These are phyloP conservation scores for Leptinotarsa haldemani DNA, from an alignment of 2,888 invertebrate species.

Conservation along the genomic window DNA sequence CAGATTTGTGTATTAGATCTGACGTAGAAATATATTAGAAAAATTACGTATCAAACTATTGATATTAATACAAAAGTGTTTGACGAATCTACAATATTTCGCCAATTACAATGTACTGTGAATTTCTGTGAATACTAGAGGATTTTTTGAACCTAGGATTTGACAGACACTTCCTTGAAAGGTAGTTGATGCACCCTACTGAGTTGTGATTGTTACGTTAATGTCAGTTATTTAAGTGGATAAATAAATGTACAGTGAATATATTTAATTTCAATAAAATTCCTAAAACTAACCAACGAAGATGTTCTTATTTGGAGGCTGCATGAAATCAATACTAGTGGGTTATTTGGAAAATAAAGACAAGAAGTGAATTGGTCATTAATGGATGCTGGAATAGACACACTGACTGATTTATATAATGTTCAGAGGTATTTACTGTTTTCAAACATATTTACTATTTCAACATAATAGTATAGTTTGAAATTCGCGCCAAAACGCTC, in stretches of 20 bases:
- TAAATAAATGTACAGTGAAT: constrained; percentile 45
- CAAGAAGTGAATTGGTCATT: too few relatives aligned
- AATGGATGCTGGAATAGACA: too few relatives aligned
- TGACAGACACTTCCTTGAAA: background rate
- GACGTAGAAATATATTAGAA: constrained; percentile 4
- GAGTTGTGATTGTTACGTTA: constrained; percentile 12
- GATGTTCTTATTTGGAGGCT: too few relatives aligned
- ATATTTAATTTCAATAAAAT: constrained; percentile 49
- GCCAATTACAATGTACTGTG: background rate
- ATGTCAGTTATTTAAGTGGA: constrained; percentile 31
- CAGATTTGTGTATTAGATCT: constrained; percentile 14
- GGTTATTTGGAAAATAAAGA: too few relatives aligned
- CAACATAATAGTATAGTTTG: too few relatives aligned
- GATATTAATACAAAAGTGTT: background rate
- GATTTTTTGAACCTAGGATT: background rate
- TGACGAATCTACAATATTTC: background rate
- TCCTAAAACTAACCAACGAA: constrained; percentile 28
- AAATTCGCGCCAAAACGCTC: too few relatives aligned
- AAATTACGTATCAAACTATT: background rate
- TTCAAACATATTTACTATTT: too few relatives aligned
- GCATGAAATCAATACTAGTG: too few relatives aligned
- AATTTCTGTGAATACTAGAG: background rate
- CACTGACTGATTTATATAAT: too few relatives aligned
- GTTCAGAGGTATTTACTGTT: too few relatives aligned
- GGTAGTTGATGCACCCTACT: background rate